A percentile compares a stretch with the other conserved stretches of the same genome.
Evolutionary conservation across 2,797 vertebrate genomes (phyloP).

Genomic region (Macropus fuliginosus): DNA sequence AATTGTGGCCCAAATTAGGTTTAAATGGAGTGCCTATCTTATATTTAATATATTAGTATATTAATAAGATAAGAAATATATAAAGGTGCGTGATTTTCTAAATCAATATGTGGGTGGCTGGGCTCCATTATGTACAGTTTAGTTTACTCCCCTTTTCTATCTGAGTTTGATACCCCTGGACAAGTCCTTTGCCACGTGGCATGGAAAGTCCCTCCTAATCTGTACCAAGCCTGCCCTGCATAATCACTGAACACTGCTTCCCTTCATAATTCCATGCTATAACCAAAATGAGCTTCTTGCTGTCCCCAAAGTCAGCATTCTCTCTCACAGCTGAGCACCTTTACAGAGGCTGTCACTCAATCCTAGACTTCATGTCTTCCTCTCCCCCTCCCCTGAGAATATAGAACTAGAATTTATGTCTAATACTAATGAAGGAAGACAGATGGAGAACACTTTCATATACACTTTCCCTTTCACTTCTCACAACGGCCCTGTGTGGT

Average conservation of each 20-base stretch:
- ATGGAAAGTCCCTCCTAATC: not conserved
- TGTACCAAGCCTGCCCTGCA: not conserved
- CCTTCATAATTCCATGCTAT: not conserved
- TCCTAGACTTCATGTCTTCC: not conserved
- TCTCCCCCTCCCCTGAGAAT: not conserved
- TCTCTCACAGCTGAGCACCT: not conserved
- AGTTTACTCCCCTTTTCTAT: not conserved
- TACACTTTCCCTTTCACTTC: not conserved
- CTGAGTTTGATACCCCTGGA: not conserved
- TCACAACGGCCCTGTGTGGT: not conserved
- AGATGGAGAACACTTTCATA: not conserved
- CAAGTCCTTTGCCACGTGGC: not conserved
- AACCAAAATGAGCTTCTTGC: not conserved
- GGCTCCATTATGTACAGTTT: not conserved
- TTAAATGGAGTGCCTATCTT: not conserved
- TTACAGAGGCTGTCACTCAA: not conserved
- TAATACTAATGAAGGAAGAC: not conserved
- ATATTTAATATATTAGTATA: not conserved
- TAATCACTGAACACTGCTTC: not conserved
- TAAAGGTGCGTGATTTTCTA: not conserved
- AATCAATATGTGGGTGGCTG: not conserved
- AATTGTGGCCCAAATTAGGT: not conserved
- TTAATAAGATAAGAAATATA: not conserved
- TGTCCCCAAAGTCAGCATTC: not conserved
- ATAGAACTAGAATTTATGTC: not conserved